Percentiles rank a stretch among this genome's conserved stretches.
Evolutionary conservation across 2,113 vertebrate species (phyloP).

Genomic region (Heteronetta atricapilla): DNA sequence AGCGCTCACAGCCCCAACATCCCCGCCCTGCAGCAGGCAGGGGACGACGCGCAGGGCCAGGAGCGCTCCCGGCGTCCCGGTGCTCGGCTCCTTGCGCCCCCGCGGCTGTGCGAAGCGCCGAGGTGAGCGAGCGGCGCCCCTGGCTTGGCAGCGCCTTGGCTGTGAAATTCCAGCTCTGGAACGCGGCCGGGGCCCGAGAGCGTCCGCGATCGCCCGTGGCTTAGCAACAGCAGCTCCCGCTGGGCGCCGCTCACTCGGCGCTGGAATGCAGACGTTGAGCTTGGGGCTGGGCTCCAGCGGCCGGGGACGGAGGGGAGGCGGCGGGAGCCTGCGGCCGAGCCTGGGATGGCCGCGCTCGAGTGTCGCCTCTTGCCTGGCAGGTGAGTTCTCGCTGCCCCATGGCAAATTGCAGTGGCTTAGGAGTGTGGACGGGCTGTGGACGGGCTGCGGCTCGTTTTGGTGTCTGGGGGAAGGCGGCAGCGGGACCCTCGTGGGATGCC

Average conservation of each 20-base stretch:
- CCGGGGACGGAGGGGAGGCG: not conserved
- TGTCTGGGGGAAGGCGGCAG: not conserved
- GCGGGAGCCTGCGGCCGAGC: not conserved
- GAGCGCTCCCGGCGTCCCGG: accelerated
- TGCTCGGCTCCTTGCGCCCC: not conserved
- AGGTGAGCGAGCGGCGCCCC: not conserved
- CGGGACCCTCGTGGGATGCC: too few relatives aligned
- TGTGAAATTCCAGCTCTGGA: not conserved
- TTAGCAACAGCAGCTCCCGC: not conserved
- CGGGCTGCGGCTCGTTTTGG: accelerated
- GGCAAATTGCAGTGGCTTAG: accelerated
- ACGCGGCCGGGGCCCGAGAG: accelerated
- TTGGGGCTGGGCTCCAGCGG: not conserved
- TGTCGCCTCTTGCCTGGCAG: accelerated
- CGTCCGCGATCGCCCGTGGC: not conserved
- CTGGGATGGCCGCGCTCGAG: accelerated
- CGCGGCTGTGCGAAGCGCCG: accelerated
- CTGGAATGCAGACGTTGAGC: not conserved
- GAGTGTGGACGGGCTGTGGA: too few relatives aligned
- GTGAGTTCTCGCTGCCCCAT: not conserved
- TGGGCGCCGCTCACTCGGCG: not conserved
- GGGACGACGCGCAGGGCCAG: accelerated
- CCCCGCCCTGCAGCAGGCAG: accelerated
- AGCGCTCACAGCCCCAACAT: accelerated
- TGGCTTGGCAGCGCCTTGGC: accelerated